A percentile compares a stretch with the other conserved stretches of the same genome.
These are phyloP conservation scores for Huso huso DNA, from an alignment of 2,797 vertebrate genomes.

Conservation along the genomic window DNA sequence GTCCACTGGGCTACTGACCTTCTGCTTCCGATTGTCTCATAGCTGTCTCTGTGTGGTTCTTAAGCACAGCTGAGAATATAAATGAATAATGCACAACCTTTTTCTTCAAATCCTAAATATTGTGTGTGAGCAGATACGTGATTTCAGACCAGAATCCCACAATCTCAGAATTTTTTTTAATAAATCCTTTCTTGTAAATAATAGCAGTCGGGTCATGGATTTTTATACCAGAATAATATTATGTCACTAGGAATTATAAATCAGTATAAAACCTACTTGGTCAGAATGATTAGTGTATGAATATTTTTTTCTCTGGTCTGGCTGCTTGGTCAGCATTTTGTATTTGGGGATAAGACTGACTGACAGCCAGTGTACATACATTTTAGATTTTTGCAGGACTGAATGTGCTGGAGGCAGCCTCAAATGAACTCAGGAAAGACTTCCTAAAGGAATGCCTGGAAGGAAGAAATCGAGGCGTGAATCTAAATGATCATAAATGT, in stretches of 20 bases:
- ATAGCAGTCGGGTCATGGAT: too few relatives aligned
- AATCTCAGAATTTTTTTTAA: too few relatives aligned
- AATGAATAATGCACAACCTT: too few relatives aligned
- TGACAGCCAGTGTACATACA: slow-evolving; percentile 34
- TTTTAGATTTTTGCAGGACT: slow-evolving; percentile 26
- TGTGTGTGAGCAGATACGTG: too few relatives aligned
- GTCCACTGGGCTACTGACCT: slow-evolving; percentile 8
- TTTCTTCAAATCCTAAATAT: too few relatives aligned
- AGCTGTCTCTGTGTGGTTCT: slow-evolving; percentile 27
- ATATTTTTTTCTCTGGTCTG: slow-evolving; percentile 26
- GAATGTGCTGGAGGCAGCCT: slow-evolving; percentile 16
- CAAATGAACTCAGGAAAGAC: slow-evolving; percentile 5
- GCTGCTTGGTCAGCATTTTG: slow-evolving; percentile 21
- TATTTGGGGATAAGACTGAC: slow-evolving; percentile 26
- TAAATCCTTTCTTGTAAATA: too few relatives aligned
- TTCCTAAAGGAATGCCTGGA: too few relatives aligned
- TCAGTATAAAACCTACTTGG: slow-evolving; percentile 22
- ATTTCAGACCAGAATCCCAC: too few relatives aligned
- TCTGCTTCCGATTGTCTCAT: slow-evolving; percentile 18
- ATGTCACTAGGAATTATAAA: too few relatives aligned
- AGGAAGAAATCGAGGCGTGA: slow-evolving; percentile 9
- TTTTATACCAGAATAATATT: too few relatives aligned
- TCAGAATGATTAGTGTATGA: slow-evolving; percentile 37
- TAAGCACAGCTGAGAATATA: slow-evolving; percentile 24
- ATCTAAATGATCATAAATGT: background rate